Percentiles rank a stretch among this genome's conserved stretches.
Conservation (phyloP, 2,888 invertebrate genomes). For the Agapetus fuscipes region DNA sequence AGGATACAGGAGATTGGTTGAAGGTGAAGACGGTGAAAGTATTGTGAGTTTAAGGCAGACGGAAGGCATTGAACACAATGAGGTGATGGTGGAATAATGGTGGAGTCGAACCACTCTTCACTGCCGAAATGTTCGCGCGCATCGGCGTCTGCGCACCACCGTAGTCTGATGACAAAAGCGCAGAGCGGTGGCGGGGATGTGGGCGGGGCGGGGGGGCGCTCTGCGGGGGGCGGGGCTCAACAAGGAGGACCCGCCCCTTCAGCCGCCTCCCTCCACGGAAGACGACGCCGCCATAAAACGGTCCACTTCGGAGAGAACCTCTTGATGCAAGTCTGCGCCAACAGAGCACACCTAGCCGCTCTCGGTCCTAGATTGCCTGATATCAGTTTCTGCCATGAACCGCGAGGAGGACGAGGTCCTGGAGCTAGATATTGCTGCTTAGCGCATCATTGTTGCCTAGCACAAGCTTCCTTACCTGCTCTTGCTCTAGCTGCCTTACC, state of each 20-base stretch:
- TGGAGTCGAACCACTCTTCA: conserved; percentile 21
- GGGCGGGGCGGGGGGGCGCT: no score
- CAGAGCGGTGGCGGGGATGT: conserved; percentile 11
- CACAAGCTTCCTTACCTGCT: conserved; percentile 30
- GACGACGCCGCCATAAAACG: conserved; percentile 65
- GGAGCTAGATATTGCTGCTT: conserved; percentile 41
- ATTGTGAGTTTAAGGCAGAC: no score
- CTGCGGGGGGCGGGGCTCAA: conserved; percentile 30
- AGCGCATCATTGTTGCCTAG: conserved; percentile 43
- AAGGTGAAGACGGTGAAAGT: no score
- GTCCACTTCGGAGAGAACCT: conserved; percentile 72
- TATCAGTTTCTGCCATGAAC: conserved; percentile 42
- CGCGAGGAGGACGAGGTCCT: conserved; percentile 36
- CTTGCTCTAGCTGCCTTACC: conserved; percentile 28
- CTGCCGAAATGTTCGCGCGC: conserved; percentile 21
- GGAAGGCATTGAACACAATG: no score
- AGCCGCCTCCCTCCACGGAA: conserved; percentile 47
- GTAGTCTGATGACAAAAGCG: conserved; percentile 20
- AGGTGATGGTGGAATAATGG: conserved; percentile 21
- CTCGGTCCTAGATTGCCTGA: conserved; percentile 42
- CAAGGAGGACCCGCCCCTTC: conserved; percentile 37
- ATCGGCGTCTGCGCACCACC: conserved; percentile 18
- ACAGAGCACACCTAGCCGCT: conserved; percentile 48
- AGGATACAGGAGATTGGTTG: no score
- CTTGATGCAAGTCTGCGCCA: conserved; percentile 63